Evolutionary conservation across 2,888 invertebrate genomes (phyloP).

Genomic region (Cryptus viduatorius): DNA sequence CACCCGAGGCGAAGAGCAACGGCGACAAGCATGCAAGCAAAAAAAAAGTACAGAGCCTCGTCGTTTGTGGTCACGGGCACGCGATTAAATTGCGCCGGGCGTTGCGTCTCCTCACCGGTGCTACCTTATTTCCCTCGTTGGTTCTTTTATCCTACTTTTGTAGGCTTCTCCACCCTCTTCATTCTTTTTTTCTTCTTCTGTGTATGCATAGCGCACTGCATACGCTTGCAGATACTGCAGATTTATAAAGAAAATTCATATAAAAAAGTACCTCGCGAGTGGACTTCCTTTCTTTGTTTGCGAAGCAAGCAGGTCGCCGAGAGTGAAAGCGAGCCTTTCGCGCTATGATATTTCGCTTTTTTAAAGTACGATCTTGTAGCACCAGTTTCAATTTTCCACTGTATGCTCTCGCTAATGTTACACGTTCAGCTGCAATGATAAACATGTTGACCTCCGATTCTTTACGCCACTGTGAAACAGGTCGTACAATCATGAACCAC

Average conservation of each 20-base stretch:
- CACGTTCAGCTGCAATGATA: not conserved
- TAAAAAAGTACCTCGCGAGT: constrained; percentile 29
- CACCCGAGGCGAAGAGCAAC: constrained; percentile 1
- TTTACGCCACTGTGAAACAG: not conserved
- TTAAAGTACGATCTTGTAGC: constrained; percentile 38
- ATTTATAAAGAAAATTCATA: constrained; percentile 26
- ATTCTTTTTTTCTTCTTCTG: constrained; percentile 11
- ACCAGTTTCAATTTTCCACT: constrained; percentile 2
- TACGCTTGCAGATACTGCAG: constrained; percentile 4
- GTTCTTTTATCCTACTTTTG: constrained; percentile 52
- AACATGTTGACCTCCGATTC: constrained; percentile 14
- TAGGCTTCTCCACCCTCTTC: constrained; percentile 5
- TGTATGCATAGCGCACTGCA: constrained; percentile 22
- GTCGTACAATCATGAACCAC: constrained; percentile 9
- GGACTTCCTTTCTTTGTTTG: constrained; percentile 51
- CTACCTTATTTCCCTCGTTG: constrained; percentile 62
- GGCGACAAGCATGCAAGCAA: constrained; percentile 13
- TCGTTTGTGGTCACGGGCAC: constrained; percentile 59
- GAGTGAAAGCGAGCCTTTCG: constrained; percentile 15
- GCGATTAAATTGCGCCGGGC: constrained; percentile 63
- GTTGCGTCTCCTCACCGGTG: constrained; percentile 51
- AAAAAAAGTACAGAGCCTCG: constrained; percentile 13
- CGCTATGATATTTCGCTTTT: constrained; percentile 47
- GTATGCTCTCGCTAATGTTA: not conserved
- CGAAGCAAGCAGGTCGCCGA: constrained; percentile 36